Percentiles rank a stretch among this genome's conserved stretches.
Evolutionary conservation across 2,888 invertebrate species (phyloP).

Genomic region (Tuberolachnus salignus): DNA sequence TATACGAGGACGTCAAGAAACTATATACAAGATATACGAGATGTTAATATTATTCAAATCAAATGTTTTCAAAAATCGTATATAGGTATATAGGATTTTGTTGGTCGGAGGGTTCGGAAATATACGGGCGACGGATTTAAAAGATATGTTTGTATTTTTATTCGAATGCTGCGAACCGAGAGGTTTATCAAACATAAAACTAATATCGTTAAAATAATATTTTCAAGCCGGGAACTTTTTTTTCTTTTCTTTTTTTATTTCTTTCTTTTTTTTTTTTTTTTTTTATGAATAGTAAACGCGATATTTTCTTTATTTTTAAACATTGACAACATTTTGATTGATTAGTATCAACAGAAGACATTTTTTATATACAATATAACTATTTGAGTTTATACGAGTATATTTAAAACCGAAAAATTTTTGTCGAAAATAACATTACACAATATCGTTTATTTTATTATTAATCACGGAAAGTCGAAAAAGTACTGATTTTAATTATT

Average conservation of each 20-base stretch:
- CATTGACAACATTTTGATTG: neutral
- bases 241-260: neutral
- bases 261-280: no score
- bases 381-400: neutral
- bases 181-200: neutral
- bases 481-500: neutral
- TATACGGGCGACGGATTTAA: conserved; percentile 10
- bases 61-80: neutral
- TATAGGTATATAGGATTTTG: no score
- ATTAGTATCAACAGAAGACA: neutral
- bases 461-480: neutral
- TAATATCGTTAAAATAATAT: neutral
- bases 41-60: neutral
- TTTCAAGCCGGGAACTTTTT: neutral
- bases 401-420: neutral
- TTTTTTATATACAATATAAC: neutral
- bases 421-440: neutral
- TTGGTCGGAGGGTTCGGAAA: neutral
- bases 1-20: neutral
- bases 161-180: neutral
- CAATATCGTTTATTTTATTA: neutral
- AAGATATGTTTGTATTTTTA: neutral
- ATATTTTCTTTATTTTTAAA: neutral
- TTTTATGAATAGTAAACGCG: neutral
- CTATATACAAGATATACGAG: neutral